Evolutionary conservation across 2,797 vertebrate genomes (phyloP), one percentile per base, ranked within the genome.

Genomic region (Amblyopsis hoosieri): DNA sequence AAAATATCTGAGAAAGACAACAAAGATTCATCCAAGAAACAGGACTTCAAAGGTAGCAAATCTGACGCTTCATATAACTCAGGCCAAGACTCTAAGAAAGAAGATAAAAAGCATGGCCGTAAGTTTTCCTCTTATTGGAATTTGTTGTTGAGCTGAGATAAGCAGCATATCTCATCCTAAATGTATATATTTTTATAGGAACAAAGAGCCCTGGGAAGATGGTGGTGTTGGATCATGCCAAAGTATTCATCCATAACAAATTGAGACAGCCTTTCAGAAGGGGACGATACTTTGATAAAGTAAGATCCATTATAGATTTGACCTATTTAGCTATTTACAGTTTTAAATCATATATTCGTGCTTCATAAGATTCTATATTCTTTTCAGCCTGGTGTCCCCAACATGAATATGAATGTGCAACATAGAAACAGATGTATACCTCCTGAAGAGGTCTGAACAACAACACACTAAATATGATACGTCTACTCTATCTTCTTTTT

Each of bases 81-180:
- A 1, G 87, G 85, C 58, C 89, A 89, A 71, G 95, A 96, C 53
- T 74, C 84, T 31, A 97, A 95, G 87, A 98, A 94, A 81, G 97
- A 99, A 63, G 97, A 98, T 51, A 95, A 95, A 85, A 97, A 96
- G 72, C 92, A 94, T 67, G 93, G 91, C 66, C 91, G 97, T 98
- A 95, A 67, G 95, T 92, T 72, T 74, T 42, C 46, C 52, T 46
- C 15, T 13, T 67, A 5, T 17, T 53, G 6, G 17, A 19, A 2
- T 47, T 17, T 13, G 6, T 33, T 42, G 0, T 4, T 57, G 4
- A 6, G 17, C 7, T 29, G 10, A 7, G 0, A 51, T 37, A 11
- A 29, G 33, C 13, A 23, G n/a, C 50, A 2, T 9, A 17, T 5
- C 4, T 50, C 13, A 4, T 31, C 17, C 9, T 15, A 1, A 2